Percentiles rank a stretch among this genome's conserved stretches.
These are phyloP conservation scores for Drosophila imparisetae DNA, from an alignment of 2,888 invertebrate genomes.

Conservation along the genomic window DNA sequence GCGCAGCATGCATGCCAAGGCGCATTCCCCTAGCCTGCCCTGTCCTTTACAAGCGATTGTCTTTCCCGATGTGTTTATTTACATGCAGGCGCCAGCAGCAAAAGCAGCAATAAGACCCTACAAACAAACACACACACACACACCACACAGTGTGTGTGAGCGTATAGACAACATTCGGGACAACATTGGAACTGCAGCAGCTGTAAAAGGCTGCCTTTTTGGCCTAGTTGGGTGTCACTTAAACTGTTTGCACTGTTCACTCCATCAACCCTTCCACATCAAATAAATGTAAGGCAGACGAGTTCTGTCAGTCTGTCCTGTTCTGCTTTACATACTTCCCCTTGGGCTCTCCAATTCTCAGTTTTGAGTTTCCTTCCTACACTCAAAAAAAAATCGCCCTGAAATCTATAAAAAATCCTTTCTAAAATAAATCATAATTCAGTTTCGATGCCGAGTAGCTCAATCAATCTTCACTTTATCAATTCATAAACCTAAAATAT, in stretches of 20 bases:
- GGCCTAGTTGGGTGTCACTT: conserved; percentile 34
- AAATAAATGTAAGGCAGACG: conserved; percentile 2
- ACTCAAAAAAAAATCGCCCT: neutral
- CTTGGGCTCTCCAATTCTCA: neutral
- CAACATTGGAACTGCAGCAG: conserved; percentile 33
- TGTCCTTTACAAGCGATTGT: neutral
- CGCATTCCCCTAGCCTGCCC: neutral
- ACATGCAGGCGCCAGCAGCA: conserved; percentile 46
- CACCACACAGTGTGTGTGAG: neutral
- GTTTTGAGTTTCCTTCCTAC: neutral
- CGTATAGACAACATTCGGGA: neutral
- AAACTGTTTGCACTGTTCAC: conserved; percentile 41
- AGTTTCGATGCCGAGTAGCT: neutral
- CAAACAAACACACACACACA: conserved; percentile 1
- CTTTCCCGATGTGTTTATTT: conserved; percentile 40
- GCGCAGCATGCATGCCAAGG: conserved; percentile 9
- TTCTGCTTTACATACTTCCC: neutral
- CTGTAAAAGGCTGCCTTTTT: conserved; percentile 9
- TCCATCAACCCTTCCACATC: neutral
- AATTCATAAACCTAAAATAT: neutral
- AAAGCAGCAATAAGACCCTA: conserved; percentile 5
- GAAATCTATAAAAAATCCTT: neutral
- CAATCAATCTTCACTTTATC: neutral
- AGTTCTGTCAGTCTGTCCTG: neutral
- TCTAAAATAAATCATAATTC: neutral